Evolutionary conservation across 1,140 invertebrate species (phyloP), one percentile per base, ranked within the genome.

Genomic region (Drosophila kepulauana): DNA sequence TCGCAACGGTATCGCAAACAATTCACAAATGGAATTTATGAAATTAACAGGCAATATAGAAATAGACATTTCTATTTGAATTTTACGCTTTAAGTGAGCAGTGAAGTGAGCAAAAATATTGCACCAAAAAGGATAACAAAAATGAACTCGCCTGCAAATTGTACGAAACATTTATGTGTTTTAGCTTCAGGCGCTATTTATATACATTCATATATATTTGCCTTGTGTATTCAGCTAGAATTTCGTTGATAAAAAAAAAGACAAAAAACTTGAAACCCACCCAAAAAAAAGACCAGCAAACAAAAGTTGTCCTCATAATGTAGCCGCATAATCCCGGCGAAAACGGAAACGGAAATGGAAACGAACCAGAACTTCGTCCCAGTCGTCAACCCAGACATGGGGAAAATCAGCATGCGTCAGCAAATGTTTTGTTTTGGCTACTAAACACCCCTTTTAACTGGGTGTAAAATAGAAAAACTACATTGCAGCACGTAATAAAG

Each of bases 191-290:
- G 67, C 65, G 61, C 58, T 69, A 33, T 46, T 49, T 52, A 57
- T 62, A 46, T 72, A 38, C 35, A 59, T 75, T 35, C 41, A 57
- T 62, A 46, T 72, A 38, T 43, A 59, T 78, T 43, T 45, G 13
- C 25, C 5, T 58, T 84, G 84, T 80, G 65, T 71, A 88, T 79
- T 88, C 84, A 71, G 54, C 63, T 43, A 80, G 77, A 84, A 88
- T 66, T 70, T 59, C 49, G 66, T 78, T 80, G 82, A 88, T 88
- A 82, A 87, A 85, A 63, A 63, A 63, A 48, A 56, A 38, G 66
- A 46, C 46, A 33, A 52, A 59, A 61, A 52, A 5, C 5, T 61
- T 33, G 33, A 38, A 38, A 38, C 35, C 65, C 25, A 45, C 30
- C n/a, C n/a, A 68, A 46, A 59, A 46, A 58, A 71, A 73, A 25